Conservation (phyloP, 1,140 invertebrate genomes). For the Nylanderia fulva region DNA sequence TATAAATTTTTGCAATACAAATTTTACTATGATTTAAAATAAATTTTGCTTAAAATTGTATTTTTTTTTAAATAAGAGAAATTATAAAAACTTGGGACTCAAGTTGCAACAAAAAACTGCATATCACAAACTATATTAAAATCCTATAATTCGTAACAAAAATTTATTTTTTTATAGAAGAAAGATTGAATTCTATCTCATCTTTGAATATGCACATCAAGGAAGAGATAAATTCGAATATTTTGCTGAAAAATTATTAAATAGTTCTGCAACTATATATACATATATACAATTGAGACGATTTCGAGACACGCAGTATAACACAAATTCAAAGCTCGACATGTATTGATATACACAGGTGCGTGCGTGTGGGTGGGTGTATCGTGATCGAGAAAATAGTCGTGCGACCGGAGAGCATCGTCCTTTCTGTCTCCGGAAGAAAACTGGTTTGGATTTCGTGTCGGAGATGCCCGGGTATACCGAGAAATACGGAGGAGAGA, state of each 20-base stretch:
- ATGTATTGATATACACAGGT: not conserved
- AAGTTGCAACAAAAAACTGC: no score
- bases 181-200: no score
- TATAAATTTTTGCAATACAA: no score
- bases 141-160: not conserved
- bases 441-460: constrained; percentile 69
- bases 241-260: not conserved
- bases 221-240: no score
- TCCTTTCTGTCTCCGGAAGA: constrained; percentile 57
- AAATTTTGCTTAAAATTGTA: no score
- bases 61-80: no score
- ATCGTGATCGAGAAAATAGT: constrained; percentile 42
- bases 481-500: constrained; percentile 31
- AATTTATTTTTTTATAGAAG: not conserved
- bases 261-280: not conserved
- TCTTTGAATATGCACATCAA: not conserved
- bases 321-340: constrained; percentile 9
- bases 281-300: not conserved
- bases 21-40: no score
- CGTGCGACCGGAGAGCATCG: constrained; percentile 32
- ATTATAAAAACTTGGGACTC: no score
- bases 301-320: not conserved
- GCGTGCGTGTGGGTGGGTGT: not conserved
- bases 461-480: constrained; percentile 15
- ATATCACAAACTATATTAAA: no score